Evolutionary conservation across 2,113 vertebrate genomes (phyloP), one percentile per base, ranked within the genome.

Genomic region (Erythrocebus patas): DNA sequence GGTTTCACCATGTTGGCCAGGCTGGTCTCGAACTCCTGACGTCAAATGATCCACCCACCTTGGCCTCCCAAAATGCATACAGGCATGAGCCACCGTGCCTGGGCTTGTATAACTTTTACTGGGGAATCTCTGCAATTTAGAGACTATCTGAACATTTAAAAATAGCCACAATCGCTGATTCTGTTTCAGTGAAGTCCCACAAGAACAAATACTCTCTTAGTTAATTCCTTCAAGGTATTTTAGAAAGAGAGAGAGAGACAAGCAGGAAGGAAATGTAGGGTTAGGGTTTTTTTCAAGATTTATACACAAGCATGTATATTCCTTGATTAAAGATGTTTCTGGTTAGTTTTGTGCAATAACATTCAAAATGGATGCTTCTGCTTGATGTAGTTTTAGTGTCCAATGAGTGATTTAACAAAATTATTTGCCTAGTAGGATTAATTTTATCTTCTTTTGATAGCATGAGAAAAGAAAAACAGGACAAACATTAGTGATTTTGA

Each of bases 381-480:
- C 23, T 94, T 94, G n/a, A 72, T 86, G 13, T 91, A 23, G 23
- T 95, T 96, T 96, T 92, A 83, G 72, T 91, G 45, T 48, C 59
- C 50, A 86, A 0, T 94, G 55, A 81, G 61, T 61, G 23, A 93
- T 92, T 91, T 93, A 85, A 95, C 52, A 96, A 61, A 92, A 80
- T 50, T 64, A 57, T 30, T 76, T 89, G 50, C 59, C 45, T 87
- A 32, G 32, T 91, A 84, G 81, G 48, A 45, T 86, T 79, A 90
- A 83, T 91, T 93, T 52, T 91, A 80, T 96, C 61, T 96, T 95
- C 76, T 72, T 92, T 75, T 89, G 75, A 80, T 91, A 68, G 40
- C 55, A 82, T 86, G 25, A 93, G 50, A 86, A 93, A 96, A 91
- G 66, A 64, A 92, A 94, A 93, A 70, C 43, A 95, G 93, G 35